Conservation (phyloP, 2,888 invertebrate species). For the Temnothorax ravouxi region DNA sequence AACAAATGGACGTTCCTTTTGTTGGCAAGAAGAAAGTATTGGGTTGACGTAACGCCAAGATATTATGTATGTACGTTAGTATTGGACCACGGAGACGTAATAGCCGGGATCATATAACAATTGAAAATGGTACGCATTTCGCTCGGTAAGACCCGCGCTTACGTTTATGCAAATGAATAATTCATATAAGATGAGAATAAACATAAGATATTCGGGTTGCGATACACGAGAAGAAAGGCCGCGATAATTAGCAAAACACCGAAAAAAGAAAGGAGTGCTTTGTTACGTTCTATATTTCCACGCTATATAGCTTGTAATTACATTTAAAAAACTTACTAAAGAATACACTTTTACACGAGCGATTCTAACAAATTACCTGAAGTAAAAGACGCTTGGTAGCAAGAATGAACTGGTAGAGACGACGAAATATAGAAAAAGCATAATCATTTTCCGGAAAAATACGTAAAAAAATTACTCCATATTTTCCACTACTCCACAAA, state of each 20-base stretch:
- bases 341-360: background rate
- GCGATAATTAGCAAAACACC: background rate
- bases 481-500: background rate
- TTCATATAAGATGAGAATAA: conserved; percentile 39
- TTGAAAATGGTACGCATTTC: conserved; percentile 14
- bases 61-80: background rate
- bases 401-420: background rate
- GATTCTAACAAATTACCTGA: background rate
- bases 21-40: conserved; percentile 31
- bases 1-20: conserved; percentile 28
- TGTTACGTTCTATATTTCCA: background rate
- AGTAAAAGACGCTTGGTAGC: background rate
- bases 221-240: background rate
- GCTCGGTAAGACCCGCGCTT: background rate
- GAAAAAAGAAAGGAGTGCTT: background rate
- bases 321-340: background rate
- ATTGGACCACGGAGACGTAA: conserved; percentile 6
- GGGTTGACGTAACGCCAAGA: background rate
- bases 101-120: background rate
- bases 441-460: background rate
- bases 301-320: background rate
- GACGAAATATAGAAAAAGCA: background rate
- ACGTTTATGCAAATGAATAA: conserved; percentile 32
- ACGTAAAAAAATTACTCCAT: background rate
- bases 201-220: conserved; percentile 26